Evolutionary conservation across 2,888 invertebrate genomes (phyloP).

Genomic region (Lacanobia wlatinum): DNA sequence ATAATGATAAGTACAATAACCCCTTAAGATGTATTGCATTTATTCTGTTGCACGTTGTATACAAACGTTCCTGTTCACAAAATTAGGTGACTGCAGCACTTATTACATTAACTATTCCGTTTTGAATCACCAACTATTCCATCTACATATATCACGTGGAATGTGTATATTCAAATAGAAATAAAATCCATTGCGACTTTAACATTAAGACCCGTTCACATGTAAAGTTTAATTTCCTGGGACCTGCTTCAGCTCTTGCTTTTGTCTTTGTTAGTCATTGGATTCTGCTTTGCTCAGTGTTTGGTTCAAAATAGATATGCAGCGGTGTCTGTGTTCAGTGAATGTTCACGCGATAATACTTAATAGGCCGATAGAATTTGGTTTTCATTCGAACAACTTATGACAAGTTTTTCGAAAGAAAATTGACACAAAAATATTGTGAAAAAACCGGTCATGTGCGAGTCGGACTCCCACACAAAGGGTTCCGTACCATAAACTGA

Average conservation of each 20-base stretch:
- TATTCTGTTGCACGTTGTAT: too few relatives aligned
- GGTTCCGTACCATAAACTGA: too few relatives aligned
- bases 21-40: too few relatives aligned
- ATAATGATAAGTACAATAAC: too few relatives aligned
- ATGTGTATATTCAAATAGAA: conserved; percentile 39
- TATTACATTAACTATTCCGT: neutral
- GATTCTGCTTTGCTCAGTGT: conserved; percentile 59
- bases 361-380: neutral
- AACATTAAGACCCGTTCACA: conserved; percentile 67
- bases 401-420: too few relatives aligned
- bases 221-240: conserved; percentile 81
- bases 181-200: conserved; percentile 59
- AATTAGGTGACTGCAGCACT: too few relatives aligned
- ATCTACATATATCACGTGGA: neutral
- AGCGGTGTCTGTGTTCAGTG: conserved; percentile 11
- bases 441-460: too few relatives aligned
- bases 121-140: neutral
- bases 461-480: too few relatives aligned
- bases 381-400: too few relatives aligned
- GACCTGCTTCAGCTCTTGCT: conserved; percentile 66
- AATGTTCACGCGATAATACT: conserved; percentile 12
- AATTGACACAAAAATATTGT: too few relatives aligned
- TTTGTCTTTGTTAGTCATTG: conserved; percentile 74
- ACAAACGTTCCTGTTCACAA: neutral
- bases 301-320: conserved; percentile 34